These are phyloP conservation scores for Mobula birostris DNA, from an alignment of 2,113 vertebrate species.

Conservation along the genomic window DNA sequence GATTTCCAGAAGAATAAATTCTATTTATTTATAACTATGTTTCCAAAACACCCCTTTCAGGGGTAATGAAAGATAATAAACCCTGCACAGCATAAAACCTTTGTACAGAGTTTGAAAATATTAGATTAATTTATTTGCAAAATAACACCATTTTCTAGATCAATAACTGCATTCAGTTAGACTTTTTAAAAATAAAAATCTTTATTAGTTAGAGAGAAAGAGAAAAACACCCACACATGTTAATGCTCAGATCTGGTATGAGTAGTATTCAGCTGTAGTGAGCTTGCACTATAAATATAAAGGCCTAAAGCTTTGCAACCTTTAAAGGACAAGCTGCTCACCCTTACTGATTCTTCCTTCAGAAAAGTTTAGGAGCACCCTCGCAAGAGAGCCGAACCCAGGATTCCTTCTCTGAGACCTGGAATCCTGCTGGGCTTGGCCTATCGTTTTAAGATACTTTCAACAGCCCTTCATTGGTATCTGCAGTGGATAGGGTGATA, in stretches of 20 bases:
- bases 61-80: not conserved
- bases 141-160: not conserved
- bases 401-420: not conserved
- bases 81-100: not conserved
- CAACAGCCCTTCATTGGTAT: not conserved
- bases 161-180: not conserved
- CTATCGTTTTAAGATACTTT: not conserved
- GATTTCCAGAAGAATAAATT: not conserved
- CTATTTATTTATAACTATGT: not conserved
- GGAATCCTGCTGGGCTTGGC: not conserved
- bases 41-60: not conserved
- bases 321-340: too few relatives aligned
- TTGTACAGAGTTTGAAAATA: not conserved
- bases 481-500: not conserved
- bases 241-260: not conserved
- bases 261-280: not conserved
- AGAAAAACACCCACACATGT: not conserved
- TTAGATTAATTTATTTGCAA: not conserved
- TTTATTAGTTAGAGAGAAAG: not conserved
- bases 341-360: not conserved
- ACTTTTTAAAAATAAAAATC: not conserved
- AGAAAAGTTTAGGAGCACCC: not conserved
- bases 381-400: not conserved
- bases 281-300: not conserved
- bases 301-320: too few relatives aligned